A percentile compares a stretch with the other conserved stretches of the same genome.
Conservation (phyloP, 2,888 invertebrate genomes). For the Drosophila formosana region DNA sequence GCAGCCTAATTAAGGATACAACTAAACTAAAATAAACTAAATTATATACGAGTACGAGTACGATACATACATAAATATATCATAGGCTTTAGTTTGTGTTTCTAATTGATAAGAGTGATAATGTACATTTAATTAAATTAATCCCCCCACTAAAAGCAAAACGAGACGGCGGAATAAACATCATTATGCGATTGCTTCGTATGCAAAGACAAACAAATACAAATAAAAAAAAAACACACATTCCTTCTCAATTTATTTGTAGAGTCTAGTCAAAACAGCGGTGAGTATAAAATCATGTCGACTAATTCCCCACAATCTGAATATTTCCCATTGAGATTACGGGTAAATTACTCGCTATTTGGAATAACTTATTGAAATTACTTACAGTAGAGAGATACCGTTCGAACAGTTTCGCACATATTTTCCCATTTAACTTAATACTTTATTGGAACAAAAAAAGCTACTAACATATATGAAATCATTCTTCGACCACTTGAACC, state of each 20-base stretch:
- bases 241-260: neutral
- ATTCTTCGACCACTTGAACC: no score
- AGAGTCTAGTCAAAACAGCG: neutral
- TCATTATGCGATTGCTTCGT: constrained; percentile 61
- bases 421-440: no score
- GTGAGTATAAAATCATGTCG: neutral
- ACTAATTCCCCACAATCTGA: neutral
- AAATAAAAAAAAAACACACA: constrained; percentile 17
- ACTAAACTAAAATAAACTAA: constrained; percentile 28
- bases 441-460: no score
- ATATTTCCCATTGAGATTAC: neutral
- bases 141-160: constrained; percentile 35
- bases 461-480: no score
- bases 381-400: no score
- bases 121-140: constrained; percentile 69
- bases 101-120: constrained; percentile 74
- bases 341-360: neutral
- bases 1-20: constrained; percentile 46
- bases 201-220: constrained; percentile 35
- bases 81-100: constrained; percentile 80
- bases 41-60: no score
- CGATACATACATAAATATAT: constrained; percentile 58
- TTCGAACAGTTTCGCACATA: no score
- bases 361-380: neutral
- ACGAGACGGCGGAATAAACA: constrained; percentile 38